Base-by-base conservation (phyloP, 1,140 invertebrate genomes). In the Ceratina calcarata region DNA sequence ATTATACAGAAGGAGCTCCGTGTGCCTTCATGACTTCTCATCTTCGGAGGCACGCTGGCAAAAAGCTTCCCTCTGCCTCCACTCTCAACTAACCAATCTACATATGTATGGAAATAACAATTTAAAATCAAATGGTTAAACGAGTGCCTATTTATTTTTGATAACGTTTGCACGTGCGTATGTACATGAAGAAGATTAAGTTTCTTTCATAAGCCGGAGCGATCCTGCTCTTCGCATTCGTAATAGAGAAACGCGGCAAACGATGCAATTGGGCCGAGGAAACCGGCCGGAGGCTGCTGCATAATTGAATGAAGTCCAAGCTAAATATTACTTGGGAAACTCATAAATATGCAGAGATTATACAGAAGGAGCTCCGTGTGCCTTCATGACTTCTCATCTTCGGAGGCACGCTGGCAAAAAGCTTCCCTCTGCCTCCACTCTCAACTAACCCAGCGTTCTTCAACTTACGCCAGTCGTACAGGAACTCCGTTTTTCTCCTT, bases 241-340 rank as follows among this genome's bases (percentile, higher is more conserved):
- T 55, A 32, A 72, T 64, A 64, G 57, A 72, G 68, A 72, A 55
- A 8, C 49, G 49, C 58, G 16, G 57, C 60, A 27, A 45, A 37
- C 45, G 58, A 65, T 78, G 76, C 69, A 78, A 78, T 72, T 78
- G 76, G 76, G 68, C 76, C 69, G 76, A 78, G 51, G 51, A 72
- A 78, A 65, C 60, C 49, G 68, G 60, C 60, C 27, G 8, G 12
- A 10, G 68, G 60, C 37, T 45, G 53, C 62, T 72, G 76, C 76
- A 78, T 78, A 78, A 78, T 78, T 78, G 76, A 78, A 78, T 78
- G 49, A 64, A 78, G 49, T 32, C 20, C 51, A 65, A 27, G 60
- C 55, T 78, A 72, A 78, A 78, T 78, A 78, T 78, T 78, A 72
- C 76, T 78, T 72, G 69, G 68, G 76, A 78, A 78, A 78, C 68